Evolutionary conservation across 2,797 vertebrate genomes (phyloP).

Genomic region (Lacerta agilis): DNA sequence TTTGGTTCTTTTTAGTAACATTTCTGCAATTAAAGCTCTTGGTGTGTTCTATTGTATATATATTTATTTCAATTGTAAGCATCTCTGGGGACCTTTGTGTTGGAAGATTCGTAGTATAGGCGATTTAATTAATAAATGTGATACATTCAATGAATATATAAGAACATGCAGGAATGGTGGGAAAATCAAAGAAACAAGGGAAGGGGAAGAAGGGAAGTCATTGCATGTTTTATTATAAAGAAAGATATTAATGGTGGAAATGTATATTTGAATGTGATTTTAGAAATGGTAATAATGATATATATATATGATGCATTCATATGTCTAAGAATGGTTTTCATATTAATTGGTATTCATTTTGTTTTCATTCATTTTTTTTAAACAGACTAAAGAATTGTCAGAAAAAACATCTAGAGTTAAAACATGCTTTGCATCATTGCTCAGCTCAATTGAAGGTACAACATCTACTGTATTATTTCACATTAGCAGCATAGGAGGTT

Average conservation of each 20-base stretch:
- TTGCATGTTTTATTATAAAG: too few species aligned
- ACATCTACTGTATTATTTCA: slow-evolving; percentile 42
- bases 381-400: slow-evolving; percentile 72
- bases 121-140: too few species aligned
- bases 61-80: not conserved
- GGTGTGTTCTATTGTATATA: not conserved
- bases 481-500: not conserved
- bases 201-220: too few species aligned
- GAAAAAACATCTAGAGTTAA: slow-evolving; percentile 69
- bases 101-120: not conserved
- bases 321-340: not conserved
- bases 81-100: not conserved
- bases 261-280: too few species aligned
- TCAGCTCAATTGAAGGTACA: slow-evolving; percentile 73
- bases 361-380: slow-evolving; percentile 18
- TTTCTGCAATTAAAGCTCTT: not conserved
- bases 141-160: not conserved
- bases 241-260: not conserved
- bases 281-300: too few species aligned
- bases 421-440: slow-evolving; percentile 67
- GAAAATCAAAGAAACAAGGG: not conserved
- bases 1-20: not conserved
- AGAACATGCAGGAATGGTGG: too few species aligned
- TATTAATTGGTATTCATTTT: slow-evolving; percentile 8
- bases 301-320: not conserved